Evolutionary conservation across 1,140 invertebrate species (phyloP), one percentile per base, ranked within the genome.

Genomic region (Psilanteris sp.): DNA sequence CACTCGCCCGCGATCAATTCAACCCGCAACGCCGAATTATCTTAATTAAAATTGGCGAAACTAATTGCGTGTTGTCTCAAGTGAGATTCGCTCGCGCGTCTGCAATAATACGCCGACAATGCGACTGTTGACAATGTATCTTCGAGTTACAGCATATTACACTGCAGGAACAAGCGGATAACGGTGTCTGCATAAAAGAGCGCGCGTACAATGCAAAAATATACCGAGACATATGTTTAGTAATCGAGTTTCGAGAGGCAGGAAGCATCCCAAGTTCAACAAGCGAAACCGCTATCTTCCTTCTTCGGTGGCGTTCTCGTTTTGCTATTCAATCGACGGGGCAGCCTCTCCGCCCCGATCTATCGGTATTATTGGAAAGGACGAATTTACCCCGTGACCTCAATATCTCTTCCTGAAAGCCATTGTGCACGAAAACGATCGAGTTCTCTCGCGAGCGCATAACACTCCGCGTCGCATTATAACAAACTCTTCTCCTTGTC

Each of bases 381-480:
- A 68, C 68, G 64, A 79, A 79, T 81, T 81, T 82, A 82, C 77
- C 76, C 81, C 79, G 75, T 82, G 80, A 80, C 80, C 80, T 72
- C 66, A 72, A 79, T 82, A 46, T 57, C 52, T 64, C 70, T 77
- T 68, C 71, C 62, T 70, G 3, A 41, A 29, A 61, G 29, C 37
- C 39, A 66, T 67, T 73, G 73, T 74, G 24, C 52, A 31, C 64
- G 32, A 39, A 57, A 72, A 46, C 61, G 72, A 77, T 79, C 68
- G 73, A 66, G 43, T 79, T 79, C 75, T 44, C 39, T 26, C 46
- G 46, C 44, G 55, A 46, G 36, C 29, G 36, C 37, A 39, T 31
- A 11, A 39, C 20, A 41, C 13, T 32, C 24, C 8, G 39, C 18
- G 7, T 39, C 31, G 32, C 39, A n/a, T 46, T 37, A 36, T 24